Evolutionary conservation across 1,140 invertebrate species (phyloP), one percentile per base, ranked within the genome.

Genomic region (Tetramorium parvispinum): DNA sequence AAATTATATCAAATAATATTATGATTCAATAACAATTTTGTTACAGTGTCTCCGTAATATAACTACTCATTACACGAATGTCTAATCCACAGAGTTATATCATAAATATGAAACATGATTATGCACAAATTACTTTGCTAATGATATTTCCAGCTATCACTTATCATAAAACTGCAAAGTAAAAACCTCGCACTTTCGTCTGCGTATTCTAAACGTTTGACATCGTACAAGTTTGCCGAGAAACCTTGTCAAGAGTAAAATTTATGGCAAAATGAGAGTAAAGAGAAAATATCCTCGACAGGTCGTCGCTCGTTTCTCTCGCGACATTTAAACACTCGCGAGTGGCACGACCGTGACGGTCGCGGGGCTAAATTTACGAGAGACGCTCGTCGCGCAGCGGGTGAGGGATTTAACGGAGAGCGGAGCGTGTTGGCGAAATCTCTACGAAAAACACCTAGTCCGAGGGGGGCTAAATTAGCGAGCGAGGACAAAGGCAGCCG

Each of bases 371-470:
- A 63, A 63, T 65, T 27, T 32, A n/a, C 55, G 46, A 81, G 55
- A 21, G 37, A 24, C 18, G 21, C 3, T 32, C 18, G 3, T n/a
- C n/a, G 18, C 11, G n/a, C 68, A 11, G 46, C 57, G 78, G 11
- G 10, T 1, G 24, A 46, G 66, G 8, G 32, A 43, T 59, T 63
- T 18, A 43, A 66, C 32, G 49, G 32, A 7, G 21, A 86, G 63
- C 55, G 27, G 32, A n/a, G 32, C 4, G 32, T 4, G 32, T 57
- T 73, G 59, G 65, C 40, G 32, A 82, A 77, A 88, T 73, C 32
- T 55, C 51, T 27, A 77, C 11, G 71, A 57, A 88, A 55, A 88
- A 71, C 32, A 55, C 13, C 37, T 4, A 49, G 59, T 66, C 13
- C 10, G 10, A 51, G 61, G 57, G 49, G 49, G 40, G 51, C 61